These are phyloP conservation scores for Carassius gibelio DNA, from an alignment of 2,113 vertebrate genomes.

Conservation along the genomic window DNA sequence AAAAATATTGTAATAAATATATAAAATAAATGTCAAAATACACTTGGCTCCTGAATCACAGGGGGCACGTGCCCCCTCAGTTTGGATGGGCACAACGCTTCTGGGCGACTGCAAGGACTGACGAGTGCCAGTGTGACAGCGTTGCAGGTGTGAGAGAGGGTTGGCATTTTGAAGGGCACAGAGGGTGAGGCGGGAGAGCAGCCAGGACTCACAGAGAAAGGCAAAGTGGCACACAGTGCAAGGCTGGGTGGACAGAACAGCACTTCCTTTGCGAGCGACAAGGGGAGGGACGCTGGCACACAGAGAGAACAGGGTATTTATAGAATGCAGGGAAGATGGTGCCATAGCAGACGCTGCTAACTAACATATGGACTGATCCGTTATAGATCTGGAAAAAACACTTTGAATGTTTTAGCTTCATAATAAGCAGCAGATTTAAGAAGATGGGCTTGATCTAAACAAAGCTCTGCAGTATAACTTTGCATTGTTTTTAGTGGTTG, in stretches of 20 bases:
- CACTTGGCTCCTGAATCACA: not conserved
- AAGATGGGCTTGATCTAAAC: not conserved
- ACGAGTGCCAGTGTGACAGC: constrained; percentile 52
- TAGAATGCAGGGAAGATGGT: constrained; percentile 41
- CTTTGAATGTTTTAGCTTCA: not conserved
- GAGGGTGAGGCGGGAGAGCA: constrained; percentile 22
- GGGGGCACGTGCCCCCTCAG: not conserved
- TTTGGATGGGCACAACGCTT: not conserved
- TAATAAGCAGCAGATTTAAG: not conserved
- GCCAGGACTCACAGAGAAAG: constrained; percentile 42
- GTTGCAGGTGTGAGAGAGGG: constrained; percentile 46
- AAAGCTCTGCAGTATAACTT: not conserved
- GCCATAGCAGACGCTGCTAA: constrained; percentile 45
- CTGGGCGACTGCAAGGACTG: constrained; percentile 38
- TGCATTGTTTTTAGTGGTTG: not conserved
- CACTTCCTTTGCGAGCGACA: constrained; percentile 50
- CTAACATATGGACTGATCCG: constrained; percentile 53
- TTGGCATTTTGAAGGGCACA: constrained; percentile 56
- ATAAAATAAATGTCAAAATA: too few species aligned
- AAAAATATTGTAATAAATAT: too few species aligned
- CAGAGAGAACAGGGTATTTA: constrained; percentile 47
- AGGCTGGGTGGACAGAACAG: constrained; percentile 43
- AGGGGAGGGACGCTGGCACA: constrained; percentile 45
- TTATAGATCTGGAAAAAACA: constrained; percentile 15
- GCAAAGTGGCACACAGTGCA: constrained; percentile 44